Evolutionary conservation across 2,888 invertebrate genomes (phyloP), one percentile per base, ranked within the genome.

Genomic region (Drosophila lutescens): DNA sequence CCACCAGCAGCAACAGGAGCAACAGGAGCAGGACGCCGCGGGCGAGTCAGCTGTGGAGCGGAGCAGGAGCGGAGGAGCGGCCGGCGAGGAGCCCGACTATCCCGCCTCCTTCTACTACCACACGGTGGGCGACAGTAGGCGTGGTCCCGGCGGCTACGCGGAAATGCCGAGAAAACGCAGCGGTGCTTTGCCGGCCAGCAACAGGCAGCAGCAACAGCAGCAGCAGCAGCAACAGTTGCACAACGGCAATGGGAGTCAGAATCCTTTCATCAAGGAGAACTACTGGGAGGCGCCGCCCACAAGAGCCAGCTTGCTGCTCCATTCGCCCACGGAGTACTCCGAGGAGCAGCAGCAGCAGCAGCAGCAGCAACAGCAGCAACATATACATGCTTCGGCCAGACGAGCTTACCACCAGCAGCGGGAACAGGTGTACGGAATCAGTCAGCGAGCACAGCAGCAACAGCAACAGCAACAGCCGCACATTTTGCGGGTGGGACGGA

Each of bases 101-200:
- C 85, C 87, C 40, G 67, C 86, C 60, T 82, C 88, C 6, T 90
- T 90, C 32, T 90, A 90, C 46, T 90, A 90, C 62, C 89, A 89
- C 61, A 88, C 90, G 23, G 62, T 58, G 41, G 70, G 74, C 51
- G 79, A 71, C 0, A 79, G 72, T 15, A 76, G 74, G 59, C 73
- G 76, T 61, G 79, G 68, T 54, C 54, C 71, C 43, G 55, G 44
- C 20, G 73, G 51, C 68, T 72, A 72, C 61, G 54, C 72, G 57
- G 91, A 91, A 54, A 91, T 91, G 91, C 91, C 91, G 56, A 89
- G 91, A 20, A 91, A 91, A 80, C 89, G 91, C 36, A 89, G 77
- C 78, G 78, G 76, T 43, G 73, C 66, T 41, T 59, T 77, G 58
- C 71, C 49, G 56, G 67, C 60, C 76, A 79, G 59, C 80, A 81